A percentile compares a stretch with the other conserved stretches of the same genome.
phyloP scores from a whole-genome alignment of 2,888 invertebrate genomes.

The Magallana nippona region DNA sequence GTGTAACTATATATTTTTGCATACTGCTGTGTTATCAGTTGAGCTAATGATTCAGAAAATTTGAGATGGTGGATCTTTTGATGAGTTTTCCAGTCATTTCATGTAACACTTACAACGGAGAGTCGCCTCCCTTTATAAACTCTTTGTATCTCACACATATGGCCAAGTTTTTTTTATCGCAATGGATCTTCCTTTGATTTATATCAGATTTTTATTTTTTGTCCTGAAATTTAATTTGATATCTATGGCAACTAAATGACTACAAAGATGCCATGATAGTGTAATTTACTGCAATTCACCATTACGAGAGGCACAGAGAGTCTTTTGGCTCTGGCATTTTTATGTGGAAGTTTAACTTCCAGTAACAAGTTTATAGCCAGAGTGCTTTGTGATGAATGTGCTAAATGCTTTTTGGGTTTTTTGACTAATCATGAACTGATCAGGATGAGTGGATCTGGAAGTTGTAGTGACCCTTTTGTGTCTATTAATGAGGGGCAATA shows the following conservation, averaged over 20 bases:
- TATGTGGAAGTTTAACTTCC: slow-evolving; percentile 42
- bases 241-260: slow-evolving; percentile 65
- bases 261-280: slow-evolving; percentile 59
- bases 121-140: background rate
- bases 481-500: slow-evolving; percentile 29
- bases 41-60: slow-evolving; percentile 54
- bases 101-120: slow-evolving; percentile 19
- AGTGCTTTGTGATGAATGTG: slow-evolving; percentile 34
- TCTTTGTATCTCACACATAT: slow-evolving; percentile 11
- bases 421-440: slow-evolving; percentile 16
- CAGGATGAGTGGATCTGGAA: slow-evolving; percentile 19
- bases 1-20: slow-evolving; percentile 43
- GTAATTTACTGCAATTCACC: slow-evolving; percentile 61
- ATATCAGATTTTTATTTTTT: slow-evolving; percentile 42
- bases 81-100: slow-evolving; percentile 39
- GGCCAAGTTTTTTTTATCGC: slow-evolving; percentile 8
- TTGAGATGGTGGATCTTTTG: slow-evolving; percentile 45
- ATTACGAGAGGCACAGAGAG: slow-evolving; percentile 46
- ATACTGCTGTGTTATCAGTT: slow-evolving; percentile 51
- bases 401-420: slow-evolving; percentile 31
- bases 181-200: slow-evolving; percentile 25
- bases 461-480: slow-evolving; percentile 26
- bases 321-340: slow-evolving; percentile 49
- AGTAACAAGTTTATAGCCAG: slow-evolving; percentile 35
- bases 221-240: slow-evolving; percentile 72